A percentile compares a stretch with the other conserved stretches of the same genome.
These are phyloP conservation scores for Pseudotriccus pelzelni DNA, from an alignment of 2,797 vertebrate species.

Conservation along the genomic window DNA sequence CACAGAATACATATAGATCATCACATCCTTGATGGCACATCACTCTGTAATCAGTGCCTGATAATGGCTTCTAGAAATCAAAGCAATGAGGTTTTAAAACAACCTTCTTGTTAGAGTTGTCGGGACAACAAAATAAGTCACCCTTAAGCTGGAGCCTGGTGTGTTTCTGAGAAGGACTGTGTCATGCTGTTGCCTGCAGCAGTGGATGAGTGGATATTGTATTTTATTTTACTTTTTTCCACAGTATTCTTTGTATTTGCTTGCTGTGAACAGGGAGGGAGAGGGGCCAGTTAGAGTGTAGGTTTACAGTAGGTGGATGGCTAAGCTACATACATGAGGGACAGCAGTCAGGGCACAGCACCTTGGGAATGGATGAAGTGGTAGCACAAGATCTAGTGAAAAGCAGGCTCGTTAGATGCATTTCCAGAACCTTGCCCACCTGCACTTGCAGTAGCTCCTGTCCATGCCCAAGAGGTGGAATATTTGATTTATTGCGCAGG, in stretches of 20 bases:
- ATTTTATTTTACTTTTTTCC: neutral
- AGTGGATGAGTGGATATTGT: neutral
- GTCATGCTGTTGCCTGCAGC: neutral
- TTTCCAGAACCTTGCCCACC: neutral
- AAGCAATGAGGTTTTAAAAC: neutral
- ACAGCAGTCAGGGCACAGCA: neutral
- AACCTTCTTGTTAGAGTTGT: neutral
- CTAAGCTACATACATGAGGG: neutral
- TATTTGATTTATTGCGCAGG: neutral
- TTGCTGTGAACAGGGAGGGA: neutral
- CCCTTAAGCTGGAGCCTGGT: neutral
- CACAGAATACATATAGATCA: neutral
- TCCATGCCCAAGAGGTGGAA: neutral
- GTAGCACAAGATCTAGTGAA: neutral
- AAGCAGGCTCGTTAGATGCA: neutral
- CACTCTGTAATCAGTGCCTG: neutral
- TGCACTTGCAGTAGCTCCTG: neutral
- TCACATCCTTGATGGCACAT: neutral
- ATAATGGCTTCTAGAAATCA: conserved; percentile 5
- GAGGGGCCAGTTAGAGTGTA: neutral
- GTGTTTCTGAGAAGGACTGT: neutral
- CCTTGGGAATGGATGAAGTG: neutral
- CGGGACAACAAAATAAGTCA: neutral
- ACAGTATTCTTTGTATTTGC: neutral
- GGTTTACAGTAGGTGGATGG: neutral